Conservation (phyloP, 2,797 vertebrate genomes). For the Scyliorhinus canicula region DNA sequence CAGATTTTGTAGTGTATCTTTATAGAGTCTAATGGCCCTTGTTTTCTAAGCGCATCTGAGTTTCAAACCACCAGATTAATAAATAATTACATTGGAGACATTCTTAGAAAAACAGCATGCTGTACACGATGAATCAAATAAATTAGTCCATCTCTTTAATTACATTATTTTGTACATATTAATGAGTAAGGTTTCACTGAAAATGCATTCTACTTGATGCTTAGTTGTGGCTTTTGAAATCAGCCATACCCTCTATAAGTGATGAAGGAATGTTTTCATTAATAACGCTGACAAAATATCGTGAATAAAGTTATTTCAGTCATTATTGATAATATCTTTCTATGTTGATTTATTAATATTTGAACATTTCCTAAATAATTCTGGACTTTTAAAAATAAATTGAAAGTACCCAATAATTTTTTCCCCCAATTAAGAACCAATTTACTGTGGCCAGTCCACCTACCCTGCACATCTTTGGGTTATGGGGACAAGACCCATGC, state of each 20-base stretch:
- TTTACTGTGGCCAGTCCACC: too few species aligned
- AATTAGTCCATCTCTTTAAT: not conserved
- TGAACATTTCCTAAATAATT: not conserved
- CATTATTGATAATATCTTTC: not conserved
- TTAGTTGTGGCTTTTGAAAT: not conserved
- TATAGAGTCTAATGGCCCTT: not conserved
- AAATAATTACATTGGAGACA: conserved; percentile 26
- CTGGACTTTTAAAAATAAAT: too few species aligned
- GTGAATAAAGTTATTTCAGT: not conserved
- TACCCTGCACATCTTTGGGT: too few species aligned
- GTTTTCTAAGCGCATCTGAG: conserved; percentile 12
- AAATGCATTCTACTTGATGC: not conserved
- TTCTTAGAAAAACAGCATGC: not conserved
- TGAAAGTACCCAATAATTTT: too few species aligned
- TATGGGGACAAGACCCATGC: too few species aligned
- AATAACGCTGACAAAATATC: not conserved
- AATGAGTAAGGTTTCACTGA: not conserved
- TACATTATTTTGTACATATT: not conserved
- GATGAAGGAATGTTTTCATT: not conserved
- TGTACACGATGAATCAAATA: not conserved
- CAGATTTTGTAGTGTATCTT: not conserved
- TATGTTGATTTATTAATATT: not conserved
- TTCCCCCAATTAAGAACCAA: too few species aligned
- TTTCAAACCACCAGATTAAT: conserved; percentile 2
- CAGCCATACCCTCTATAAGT: not conserved